Evolutionary conservation across 2,888 invertebrate genomes (phyloP), one percentile per base, ranked within the genome.

Genomic region (Eupithecia vulgata): DNA sequence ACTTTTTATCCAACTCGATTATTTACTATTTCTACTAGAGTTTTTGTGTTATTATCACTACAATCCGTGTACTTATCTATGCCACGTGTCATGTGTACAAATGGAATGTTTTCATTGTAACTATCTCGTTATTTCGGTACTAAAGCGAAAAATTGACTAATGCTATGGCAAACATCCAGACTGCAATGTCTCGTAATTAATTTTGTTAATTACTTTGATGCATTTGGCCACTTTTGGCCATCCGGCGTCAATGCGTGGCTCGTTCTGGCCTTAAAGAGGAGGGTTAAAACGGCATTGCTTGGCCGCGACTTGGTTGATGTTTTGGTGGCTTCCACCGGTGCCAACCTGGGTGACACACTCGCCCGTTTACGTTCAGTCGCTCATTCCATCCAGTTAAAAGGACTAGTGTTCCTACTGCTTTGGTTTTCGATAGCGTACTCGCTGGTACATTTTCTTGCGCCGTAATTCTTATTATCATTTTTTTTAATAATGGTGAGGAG

Each of bases 381-480:
- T 83, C 91, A 92, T 79, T 88, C 91, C 82, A 89, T 94, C 79
- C 93, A 92, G 88, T 81, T 93, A 82, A 92, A 92, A 88, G 92
- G 92, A 86, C 89, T 94, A 66, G 91, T 93, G 81, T 94, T 94
- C 84, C 85, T 93, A 52, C 40, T 89, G 65, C 78, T 93, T 76
- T 91, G 93, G 90, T 91, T 90, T 79, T 82, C 81, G 70, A 88
- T 94, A 79, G 89, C 92, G 70, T 92, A 92, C 79, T 80, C 83
- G 70, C 83, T 94, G 71, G 83, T 88, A 45, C 87, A 89, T 79
- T 90, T 88, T 77, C 84, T 93, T 76, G 80, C 76, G 73, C 78
- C 78, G 73, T 81, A 80, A 73, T 72, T 68, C 67, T 71, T 76
- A 79, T 73, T 74, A 52, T 52, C 15, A 15, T 1, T 0, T 1